phyloP scores from a whole-genome alignment of 2,797 vertebrate genomes.

The Enteromius paludinosus region DNA sequence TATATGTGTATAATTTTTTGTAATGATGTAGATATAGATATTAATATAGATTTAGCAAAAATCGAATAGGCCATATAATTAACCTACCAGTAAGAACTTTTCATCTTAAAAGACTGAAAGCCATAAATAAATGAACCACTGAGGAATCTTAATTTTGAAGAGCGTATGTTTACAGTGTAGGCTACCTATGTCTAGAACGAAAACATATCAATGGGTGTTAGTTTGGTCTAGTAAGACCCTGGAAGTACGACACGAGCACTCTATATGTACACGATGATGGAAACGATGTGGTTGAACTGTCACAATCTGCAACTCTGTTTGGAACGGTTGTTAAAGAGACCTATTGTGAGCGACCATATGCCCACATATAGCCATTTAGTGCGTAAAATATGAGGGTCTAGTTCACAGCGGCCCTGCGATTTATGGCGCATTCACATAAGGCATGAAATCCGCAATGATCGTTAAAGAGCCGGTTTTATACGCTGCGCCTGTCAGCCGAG shows the following conservation, averaged over 20 bases:
- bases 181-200: not conserved
- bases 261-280: conserved; percentile 24
- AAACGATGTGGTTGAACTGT: conserved; percentile 63
- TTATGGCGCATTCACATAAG: conserved; percentile 77
- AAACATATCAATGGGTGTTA: not conserved
- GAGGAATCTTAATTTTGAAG: too few relatives aligned
- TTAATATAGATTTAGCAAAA: not conserved
- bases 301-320: conserved; percentile 51
- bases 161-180: too few relatives aligned
- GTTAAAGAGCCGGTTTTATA: conserved; percentile 77
- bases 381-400: conserved; percentile 72
- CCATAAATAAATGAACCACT: not conserved
- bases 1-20: not conserved
- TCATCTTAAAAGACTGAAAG: not conserved
- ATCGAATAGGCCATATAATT: not conserved
- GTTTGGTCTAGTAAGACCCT: not conserved
- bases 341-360: conserved; percentile 70
- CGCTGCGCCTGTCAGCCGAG: conserved; percentile 62
- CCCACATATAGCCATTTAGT: conserved; percentile 62
- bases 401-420: conserved; percentile 69
- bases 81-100: not conserved
- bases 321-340: conserved; percentile 72
- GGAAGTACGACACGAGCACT: conserved; percentile 2
- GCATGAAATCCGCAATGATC: conserved; percentile 78
- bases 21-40: not conserved